Conservation (phyloP, 2,797 vertebrate species). For the Gorsachius magnificus region DNA sequence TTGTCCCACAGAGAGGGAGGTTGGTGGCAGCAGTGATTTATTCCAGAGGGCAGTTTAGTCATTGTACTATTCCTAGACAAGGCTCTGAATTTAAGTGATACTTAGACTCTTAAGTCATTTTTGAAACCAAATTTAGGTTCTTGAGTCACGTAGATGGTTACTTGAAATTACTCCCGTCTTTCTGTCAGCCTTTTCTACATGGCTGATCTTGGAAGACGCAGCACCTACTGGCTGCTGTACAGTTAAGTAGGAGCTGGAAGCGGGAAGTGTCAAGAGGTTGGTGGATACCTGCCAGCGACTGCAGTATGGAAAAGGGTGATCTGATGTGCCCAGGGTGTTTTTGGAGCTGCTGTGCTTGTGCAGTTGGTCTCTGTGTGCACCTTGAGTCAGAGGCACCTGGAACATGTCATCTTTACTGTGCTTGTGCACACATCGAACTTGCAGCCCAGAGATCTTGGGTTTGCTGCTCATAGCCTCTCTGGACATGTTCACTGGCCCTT, state of each 20-base stretch:
- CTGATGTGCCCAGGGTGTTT: neutral
- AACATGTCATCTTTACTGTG: neutral
- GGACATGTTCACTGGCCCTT: neutral
- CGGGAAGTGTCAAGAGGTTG: slow-evolving; percentile 11
- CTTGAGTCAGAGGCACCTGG: neutral
- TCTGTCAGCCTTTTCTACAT: neutral
- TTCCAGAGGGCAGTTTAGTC: slow-evolving; percentile 35
- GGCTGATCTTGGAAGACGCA: slow-evolving; percentile 7
- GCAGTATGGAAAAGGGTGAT: neutral
- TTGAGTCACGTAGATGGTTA: neutral
- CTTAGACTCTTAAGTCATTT: neutral
- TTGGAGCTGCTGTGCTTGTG: neutral
- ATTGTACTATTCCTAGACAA: slow-evolving; percentile 30
- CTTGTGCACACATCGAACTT: neutral
- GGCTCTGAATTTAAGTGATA: slow-evolving; percentile 20
- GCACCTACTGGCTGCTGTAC: neutral
- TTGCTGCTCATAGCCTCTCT: neutral
- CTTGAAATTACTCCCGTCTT: slow-evolving; percentile 22
- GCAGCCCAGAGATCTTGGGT: neutral
- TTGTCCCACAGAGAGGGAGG: neutral
- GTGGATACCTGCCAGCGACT: slow-evolving; percentile 30
- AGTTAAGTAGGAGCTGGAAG: neutral
- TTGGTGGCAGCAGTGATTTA: slow-evolving; percentile 28
- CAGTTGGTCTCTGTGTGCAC: neutral
- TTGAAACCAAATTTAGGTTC: slow-evolving; percentile 21